These are phyloP conservation scores for Eretmocerus hayati DNA, from an alignment of 2,888 invertebrate genomes.

Conservation along the genomic window DNA sequence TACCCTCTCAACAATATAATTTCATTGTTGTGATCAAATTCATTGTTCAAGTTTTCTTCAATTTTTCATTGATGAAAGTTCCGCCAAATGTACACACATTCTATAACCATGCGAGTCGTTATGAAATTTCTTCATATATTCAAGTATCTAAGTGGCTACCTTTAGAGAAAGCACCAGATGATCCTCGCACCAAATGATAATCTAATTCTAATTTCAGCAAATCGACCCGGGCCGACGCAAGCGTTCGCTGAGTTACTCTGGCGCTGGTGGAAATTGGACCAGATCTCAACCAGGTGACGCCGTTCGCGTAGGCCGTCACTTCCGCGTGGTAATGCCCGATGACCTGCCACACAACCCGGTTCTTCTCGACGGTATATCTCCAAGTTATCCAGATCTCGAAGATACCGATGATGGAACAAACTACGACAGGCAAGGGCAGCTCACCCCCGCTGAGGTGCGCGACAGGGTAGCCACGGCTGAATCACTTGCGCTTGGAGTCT, in stretches of 20 bases:
- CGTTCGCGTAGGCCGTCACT: conserved; percentile 58
- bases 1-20: no score
- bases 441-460: conserved; percentile 1
- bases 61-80: no score
- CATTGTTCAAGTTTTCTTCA: no score
- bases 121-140: no score
- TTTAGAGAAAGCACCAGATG: no score
- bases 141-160: no score
- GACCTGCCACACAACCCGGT: conserved; percentile 47
- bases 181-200: no score
- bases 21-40: no score
- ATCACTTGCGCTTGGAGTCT: conserved; percentile 45
- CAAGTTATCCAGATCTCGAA: conserved; percentile 10
- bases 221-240: conserved; percentile 49
- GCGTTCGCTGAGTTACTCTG: conserved; percentile 33
- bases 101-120: no score
- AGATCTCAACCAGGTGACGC: conserved; percentile 54
- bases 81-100: no score
- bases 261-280: conserved; percentile 27
- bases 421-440: conserved; percentile 16
- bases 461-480: not conserved
- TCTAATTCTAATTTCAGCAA: no score
- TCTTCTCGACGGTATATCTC: no score
- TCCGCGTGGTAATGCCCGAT: conserved; percentile 64
- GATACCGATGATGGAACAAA: conserved; percentile 25